phyloP scores from a whole-genome alignment of 2,113 vertebrate genomes.

The Pseudolaguvia tuberculata region DNA sequence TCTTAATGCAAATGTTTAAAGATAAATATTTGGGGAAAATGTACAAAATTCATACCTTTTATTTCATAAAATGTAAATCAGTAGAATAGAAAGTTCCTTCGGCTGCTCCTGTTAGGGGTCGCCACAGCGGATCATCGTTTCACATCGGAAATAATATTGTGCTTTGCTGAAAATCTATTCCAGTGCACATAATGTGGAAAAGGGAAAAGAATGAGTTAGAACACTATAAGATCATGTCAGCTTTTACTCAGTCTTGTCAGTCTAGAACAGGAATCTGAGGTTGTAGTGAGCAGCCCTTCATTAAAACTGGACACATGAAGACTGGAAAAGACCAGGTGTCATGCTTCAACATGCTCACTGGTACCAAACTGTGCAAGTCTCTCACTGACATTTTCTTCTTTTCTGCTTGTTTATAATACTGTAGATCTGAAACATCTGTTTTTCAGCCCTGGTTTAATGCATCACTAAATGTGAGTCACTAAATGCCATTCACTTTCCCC shows the following conservation, averaged over 20 bases:
- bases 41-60: background rate
- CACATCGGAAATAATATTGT: no score
- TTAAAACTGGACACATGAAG: background rate
- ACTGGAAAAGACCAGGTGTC: background rate
- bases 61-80: background rate
- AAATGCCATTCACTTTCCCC: background rate
- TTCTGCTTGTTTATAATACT: background rate
- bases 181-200: background rate
- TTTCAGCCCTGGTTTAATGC: constrained; percentile 29
- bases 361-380: background rate
- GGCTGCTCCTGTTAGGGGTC: no score
- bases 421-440: constrained; percentile 10
- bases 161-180: background rate
- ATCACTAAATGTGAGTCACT: background rate
- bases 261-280: background rate
- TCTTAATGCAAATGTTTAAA: background rate
- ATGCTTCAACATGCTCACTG: background rate
- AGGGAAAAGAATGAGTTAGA: background rate
- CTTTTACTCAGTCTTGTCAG: background rate
- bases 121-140: no score
- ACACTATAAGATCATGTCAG: background rate
- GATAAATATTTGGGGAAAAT: background rate
- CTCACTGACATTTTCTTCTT: background rate
- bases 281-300: background rate
- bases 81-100: no score